Conservation (phyloP, 2,113 vertebrate species). For the Microcebus jonahi region DNA sequence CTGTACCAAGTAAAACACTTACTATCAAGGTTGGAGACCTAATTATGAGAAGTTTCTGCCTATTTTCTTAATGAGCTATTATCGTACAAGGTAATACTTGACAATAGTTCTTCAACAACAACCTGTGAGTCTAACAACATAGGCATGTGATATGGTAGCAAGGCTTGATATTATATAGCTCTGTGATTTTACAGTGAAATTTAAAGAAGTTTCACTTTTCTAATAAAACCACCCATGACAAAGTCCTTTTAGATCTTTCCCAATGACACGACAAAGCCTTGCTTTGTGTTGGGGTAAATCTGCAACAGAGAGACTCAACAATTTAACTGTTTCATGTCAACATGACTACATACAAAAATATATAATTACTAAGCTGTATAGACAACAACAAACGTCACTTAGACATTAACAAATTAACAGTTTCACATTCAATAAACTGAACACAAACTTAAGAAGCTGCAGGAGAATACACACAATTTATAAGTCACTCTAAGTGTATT, state of each 20-base stretch:
- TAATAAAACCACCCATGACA: neutral
- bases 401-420: neutral
- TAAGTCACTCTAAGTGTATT: neutral
- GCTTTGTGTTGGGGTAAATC: neutral
- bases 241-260: neutral
- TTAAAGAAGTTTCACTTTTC: neutral
- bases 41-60: neutral
- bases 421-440: neutral
- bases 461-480: neutral
- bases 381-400: neutral
- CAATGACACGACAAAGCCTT: neutral
- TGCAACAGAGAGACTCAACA: neutral
- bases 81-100: neutral
- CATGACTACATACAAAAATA: neutral
- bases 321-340: neutral
- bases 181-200: neutral
- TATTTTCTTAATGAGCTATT: neutral
- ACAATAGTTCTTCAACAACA: neutral
- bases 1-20: neutral
- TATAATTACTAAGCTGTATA: neutral
- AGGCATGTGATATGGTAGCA: neutral
- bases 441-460: neutral
- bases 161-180: neutral
- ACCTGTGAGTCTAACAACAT: neutral
- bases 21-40: neutral